Conservation (phyloP, 2,888 invertebrate species). For the Acholoe squamosa region DNA sequence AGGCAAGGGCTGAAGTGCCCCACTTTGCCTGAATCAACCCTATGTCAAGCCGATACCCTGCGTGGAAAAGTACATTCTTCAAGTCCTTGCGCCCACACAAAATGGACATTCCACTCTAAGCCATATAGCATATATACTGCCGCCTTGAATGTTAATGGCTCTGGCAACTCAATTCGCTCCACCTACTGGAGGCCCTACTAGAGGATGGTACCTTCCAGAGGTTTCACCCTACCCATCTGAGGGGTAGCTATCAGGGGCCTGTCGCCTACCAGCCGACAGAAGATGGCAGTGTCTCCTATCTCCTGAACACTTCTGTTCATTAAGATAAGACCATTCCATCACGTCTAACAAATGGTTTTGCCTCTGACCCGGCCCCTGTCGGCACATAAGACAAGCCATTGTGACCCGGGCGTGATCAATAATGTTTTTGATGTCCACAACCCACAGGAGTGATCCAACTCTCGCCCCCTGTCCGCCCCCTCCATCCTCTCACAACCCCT, state of each 20-base stretch:
- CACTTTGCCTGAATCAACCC: too few relatives aligned
- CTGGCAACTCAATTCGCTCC: not conserved
- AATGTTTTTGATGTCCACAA: slow-evolving; percentile 43
- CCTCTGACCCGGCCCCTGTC: slow-evolving; percentile 45
- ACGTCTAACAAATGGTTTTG: slow-evolving; percentile 55
- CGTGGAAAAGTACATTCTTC: too few relatives aligned
- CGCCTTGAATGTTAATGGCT: not conserved
- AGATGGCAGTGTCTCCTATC: slow-evolving; percentile 54
- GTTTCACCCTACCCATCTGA: not conserved
- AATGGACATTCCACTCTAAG: too few relatives aligned
- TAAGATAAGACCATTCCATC: slow-evolving; percentile 61
- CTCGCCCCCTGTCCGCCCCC: slow-evolving; percentile 11
- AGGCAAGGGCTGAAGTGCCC: too few relatives aligned
- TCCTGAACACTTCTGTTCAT: slow-evolving; percentile 48
- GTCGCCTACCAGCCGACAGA: slow-evolving; percentile 28
- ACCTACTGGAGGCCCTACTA: not conserved
- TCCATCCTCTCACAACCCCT: slow-evolving; percentile 9
- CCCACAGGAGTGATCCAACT: slow-evolving; percentile 33
- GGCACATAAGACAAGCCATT: slow-evolving; percentile 53
- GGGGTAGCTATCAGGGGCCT: not conserved
- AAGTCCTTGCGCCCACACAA: too few relatives aligned
- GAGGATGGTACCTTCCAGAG: not conserved
- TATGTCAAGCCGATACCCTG: too few relatives aligned
- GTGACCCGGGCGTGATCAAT: slow-evolving; percentile 40
- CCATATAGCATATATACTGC: too few relatives aligned